A percentile compares a stretch with the other conserved stretches of the same genome.
phyloP scores from a whole-genome alignment of 2,888 invertebrate species.

The Pomacea canaliculata region DNA sequence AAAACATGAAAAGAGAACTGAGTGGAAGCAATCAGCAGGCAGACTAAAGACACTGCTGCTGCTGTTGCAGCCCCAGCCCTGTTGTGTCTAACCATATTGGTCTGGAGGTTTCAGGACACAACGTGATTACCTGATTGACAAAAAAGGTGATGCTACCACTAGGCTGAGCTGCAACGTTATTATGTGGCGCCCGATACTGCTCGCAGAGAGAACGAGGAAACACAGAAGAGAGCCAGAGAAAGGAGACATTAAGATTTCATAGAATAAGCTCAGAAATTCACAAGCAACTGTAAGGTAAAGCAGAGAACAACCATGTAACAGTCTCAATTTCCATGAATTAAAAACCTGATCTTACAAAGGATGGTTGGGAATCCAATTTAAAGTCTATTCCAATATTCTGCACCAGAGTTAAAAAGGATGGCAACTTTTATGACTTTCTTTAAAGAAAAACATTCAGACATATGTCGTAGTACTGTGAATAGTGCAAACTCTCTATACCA shows the following conservation, averaged over 20 bases:
- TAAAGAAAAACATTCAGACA: not conserved
- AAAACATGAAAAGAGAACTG: too few relatives aligned
- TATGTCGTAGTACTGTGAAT: too few relatives aligned
- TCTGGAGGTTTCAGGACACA: too few relatives aligned
- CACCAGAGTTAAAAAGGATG: not conserved
- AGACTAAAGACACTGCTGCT: too few relatives aligned
- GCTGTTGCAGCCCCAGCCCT: not conserved
- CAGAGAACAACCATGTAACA: not conserved
- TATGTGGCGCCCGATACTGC: slow-evolving; percentile 41
- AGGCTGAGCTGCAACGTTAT: slow-evolving; percentile 38
- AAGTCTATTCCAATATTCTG: too few relatives aligned
- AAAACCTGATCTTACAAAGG: too few relatives aligned
- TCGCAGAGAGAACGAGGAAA: slow-evolving; percentile 24
- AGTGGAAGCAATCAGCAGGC: too few relatives aligned
- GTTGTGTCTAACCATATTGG: too few relatives aligned
- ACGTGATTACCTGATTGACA: slow-evolving; percentile 46
- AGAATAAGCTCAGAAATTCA: not conserved
- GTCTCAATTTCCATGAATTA: not conserved
- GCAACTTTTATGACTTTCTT: not conserved
- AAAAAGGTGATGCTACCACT: slow-evolving; percentile 47
- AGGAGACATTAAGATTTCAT: not conserved
- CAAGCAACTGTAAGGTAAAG: slow-evolving; percentile 1
- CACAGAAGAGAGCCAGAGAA: slow-evolving; percentile 1
- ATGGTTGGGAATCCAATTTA: too few relatives aligned
- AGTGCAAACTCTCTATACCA: too few relatives aligned